phyloP scores from a whole-genome alignment of 2,113 vertebrate genomes.

The Acrocephalus kingi region DNA sequence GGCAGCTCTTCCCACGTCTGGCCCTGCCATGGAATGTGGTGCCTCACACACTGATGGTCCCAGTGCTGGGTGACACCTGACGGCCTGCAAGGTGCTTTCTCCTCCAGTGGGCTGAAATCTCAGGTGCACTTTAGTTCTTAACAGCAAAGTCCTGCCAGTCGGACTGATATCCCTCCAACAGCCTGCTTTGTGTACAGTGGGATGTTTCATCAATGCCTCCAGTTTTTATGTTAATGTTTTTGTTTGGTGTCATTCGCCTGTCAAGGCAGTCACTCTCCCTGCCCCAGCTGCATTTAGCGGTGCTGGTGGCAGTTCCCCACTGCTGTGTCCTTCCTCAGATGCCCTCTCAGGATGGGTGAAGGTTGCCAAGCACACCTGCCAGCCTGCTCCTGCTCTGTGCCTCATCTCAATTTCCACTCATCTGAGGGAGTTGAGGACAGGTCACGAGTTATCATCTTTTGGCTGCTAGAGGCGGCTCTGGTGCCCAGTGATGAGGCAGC shows the following conservation, averaged over 20 bases:
- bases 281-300: background rate
- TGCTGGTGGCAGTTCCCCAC: background rate
- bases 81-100: rapidly evolving
- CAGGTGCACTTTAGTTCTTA: background rate
- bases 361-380: background rate
- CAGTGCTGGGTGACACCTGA: rapidly evolving
- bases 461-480: background rate
- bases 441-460: background rate
- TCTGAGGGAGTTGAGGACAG: background rate
- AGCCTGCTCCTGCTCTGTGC: background rate
- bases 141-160: background rate
- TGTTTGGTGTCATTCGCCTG: rapidly evolving
- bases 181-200: background rate
- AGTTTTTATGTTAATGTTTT: background rate
- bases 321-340: background rate
- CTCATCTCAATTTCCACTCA: background rate
- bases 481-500: background rate
- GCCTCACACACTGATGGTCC: rapidly evolving
- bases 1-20: background rate
- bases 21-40: background rate
- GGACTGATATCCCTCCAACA: background rate
- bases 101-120: background rate
- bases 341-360: background rate
- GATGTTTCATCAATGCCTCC: background rate
- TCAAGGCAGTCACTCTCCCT: background rate